Base-by-base conservation (phyloP, 2,888 invertebrate genomes). In the Agrilus cyanescens region DNA sequence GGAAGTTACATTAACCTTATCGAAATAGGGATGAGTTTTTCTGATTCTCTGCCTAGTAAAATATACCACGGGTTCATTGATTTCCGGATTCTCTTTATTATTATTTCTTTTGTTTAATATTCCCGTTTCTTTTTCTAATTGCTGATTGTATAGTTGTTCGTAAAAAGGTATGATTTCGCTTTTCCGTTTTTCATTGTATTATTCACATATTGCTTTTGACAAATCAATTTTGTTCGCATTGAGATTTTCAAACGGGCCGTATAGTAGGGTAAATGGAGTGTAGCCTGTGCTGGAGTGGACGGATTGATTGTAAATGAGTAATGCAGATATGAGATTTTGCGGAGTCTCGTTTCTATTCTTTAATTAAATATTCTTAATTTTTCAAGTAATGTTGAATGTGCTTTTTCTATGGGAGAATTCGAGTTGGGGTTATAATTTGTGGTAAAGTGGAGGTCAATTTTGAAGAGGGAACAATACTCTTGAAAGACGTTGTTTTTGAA, bases 191-290 rank as follows among this genome's bases (percentile, higher is more conserved):
- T n/a, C n/a, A n/a, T n/a, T n/a, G n/a, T n/a, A n/a, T n/a, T n/a
- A n/a, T n/a, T n/a, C n/a, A n/a, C 33, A 52, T 20, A 50, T 40
- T 2, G 45, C 46, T 40, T 41, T 36, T 13, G 43, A 18, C 34
- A 50, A 25, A 37, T 51, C 45, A 29, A 52, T 42, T 41, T 50
- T 50, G 32, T 41, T 38, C 3, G 35, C 14, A 25, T 41, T 46
- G 8, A 42, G 29, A 34, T 43, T 44, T 33, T 43, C 35, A 32
- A 40, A 40, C 3, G 37, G 43, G 4, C 40, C 41, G 35, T 43
- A 41, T 6, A 40, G 20, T 32, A 40, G 20, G 12, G 38, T 20
- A 35, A 44, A 44, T 32, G 41, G 40, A 6, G 37, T 44, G 14
- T 38, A 40, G 3, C 46, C 46, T 4, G 49, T 50, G 2, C 32